phyloP scores from a whole-genome alignment of 2,113 vertebrate genomes.

The Anhinga rufa region DNA sequence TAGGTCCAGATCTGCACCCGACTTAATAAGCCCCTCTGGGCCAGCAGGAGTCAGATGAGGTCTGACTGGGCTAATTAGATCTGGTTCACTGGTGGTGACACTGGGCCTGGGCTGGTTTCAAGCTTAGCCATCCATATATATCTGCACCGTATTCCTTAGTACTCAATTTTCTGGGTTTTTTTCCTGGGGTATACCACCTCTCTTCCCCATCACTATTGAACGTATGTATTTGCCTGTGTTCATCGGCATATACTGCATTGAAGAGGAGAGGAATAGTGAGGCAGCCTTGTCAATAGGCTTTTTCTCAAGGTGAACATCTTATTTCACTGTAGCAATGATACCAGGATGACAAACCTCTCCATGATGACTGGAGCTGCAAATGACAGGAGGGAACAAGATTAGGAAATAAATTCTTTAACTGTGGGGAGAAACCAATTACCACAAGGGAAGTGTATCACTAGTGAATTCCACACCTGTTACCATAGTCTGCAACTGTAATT shows the following conservation, averaged over 20 bases:
- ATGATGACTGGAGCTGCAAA: background rate
- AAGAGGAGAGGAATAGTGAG: background rate
- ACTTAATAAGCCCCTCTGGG: conserved; percentile 1
- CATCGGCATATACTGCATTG: background rate
- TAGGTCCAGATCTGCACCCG: background rate
- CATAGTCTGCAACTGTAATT: background rate
- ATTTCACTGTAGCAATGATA: background rate
- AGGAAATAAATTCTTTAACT: background rate
- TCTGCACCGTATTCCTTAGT: background rate
- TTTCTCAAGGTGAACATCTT: background rate
- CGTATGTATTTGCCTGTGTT: background rate
- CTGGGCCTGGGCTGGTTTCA: background rate
- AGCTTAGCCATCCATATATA: background rate
- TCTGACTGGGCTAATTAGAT: background rate
- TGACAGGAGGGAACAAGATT: background rate
- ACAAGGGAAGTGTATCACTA: background rate
- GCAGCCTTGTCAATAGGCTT: background rate
- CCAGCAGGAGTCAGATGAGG: background rate
- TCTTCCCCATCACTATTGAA: background rate
- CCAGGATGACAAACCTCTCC: background rate
- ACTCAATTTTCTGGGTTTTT: background rate
- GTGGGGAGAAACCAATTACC: background rate
- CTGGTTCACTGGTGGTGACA: background rate
- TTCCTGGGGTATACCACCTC: background rate
- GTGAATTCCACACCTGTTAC: background rate